Percentiles rank a stretch among this genome's conserved stretches.
These are phyloP conservation scores for Phoenicopterus ruber DNA, from an alignment of 2,113 vertebrate species.

Conservation along the genomic window DNA sequence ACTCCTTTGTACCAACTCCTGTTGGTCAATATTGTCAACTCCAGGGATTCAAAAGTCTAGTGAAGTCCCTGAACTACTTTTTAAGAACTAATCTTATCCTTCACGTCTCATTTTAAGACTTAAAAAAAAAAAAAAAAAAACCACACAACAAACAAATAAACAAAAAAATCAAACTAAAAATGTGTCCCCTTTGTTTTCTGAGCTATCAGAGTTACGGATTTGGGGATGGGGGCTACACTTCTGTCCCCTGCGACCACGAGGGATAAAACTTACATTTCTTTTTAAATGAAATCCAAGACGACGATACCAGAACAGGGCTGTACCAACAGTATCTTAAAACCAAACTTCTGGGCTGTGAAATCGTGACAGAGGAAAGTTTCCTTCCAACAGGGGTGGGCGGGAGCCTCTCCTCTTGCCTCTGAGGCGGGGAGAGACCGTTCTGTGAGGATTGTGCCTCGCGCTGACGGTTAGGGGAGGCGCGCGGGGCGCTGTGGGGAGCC, in stretches of 20 bases:
- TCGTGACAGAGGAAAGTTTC: rapidly evolving
- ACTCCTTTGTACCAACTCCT: neutral
- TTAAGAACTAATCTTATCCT: neutral
- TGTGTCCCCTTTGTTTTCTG: rapidly evolving
- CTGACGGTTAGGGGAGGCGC: rapidly evolving
- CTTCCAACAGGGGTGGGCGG: rapidly evolving
- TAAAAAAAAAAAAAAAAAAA: too few relatives aligned
- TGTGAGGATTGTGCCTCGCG: rapidly evolving
- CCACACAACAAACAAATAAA: too few relatives aligned
- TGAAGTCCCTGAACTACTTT: neutral
- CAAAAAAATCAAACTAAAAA: too few relatives aligned
- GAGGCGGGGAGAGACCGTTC: rapidly evolving
- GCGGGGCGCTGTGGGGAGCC: neutral
- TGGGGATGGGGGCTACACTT: too few relatives aligned
- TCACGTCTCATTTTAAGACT: neutral
- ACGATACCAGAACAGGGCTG: neutral
- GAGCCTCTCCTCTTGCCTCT: neutral
- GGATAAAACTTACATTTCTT: neutral
- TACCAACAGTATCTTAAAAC: too few relatives aligned
- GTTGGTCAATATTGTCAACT: neutral
- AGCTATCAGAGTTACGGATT: neutral
- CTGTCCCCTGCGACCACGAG: neutral
- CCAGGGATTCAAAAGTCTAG: neutral
- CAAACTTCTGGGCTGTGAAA: neutral
- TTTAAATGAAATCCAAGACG: neutral